Evolutionary conservation across 2,113 vertebrate genomes (phyloP).

Genomic region (Pleuronectes platessa): DNA sequence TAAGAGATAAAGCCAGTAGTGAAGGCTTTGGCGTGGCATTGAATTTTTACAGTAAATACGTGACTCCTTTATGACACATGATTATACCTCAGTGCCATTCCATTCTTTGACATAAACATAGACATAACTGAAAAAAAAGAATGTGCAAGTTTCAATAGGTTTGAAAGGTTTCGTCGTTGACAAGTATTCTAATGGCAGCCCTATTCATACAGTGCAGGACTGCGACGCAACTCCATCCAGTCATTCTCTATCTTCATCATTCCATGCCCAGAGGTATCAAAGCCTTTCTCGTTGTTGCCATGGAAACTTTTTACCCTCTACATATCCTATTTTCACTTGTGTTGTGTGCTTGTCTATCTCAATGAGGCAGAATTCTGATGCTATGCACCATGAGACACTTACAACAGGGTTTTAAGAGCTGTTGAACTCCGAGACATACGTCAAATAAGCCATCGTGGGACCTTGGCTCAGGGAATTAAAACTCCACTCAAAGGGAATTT

Average conservation of each 20-base stretch:
- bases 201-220: slow-evolving; percentile 40
- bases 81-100: slow-evolving; percentile 15
- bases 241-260: slow-evolving; percentile 54
- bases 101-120: slow-evolving; percentile 13
- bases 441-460: slow-evolving; percentile 19
- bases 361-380: slow-evolving; percentile 47
- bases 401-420: slow-evolving; percentile 47
- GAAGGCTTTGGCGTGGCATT: slow-evolving; percentile 18
- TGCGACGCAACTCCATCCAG: slow-evolving; percentile 49
- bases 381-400: slow-evolving; percentile 49
- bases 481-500: slow-evolving; percentile 20
- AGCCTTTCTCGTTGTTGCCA: slow-evolving; percentile 73
- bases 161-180: slow-evolving; percentile 45
- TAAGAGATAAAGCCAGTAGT: slow-evolving; percentile 15
- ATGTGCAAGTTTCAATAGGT: slow-evolving; percentile 35
- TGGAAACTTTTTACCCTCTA: slow-evolving; percentile 76
- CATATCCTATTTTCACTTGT: slow-evolving; percentile 71
- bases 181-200: slow-evolving; percentile 39
- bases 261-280: slow-evolving; percentile 58
- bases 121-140: slow-evolving; percentile 9
- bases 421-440: slow-evolving; percentile 34
- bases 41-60: slow-evolving; percentile 27
- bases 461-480: slow-evolving; percentile 33
- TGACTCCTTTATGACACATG: not conserved
- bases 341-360: slow-evolving; percentile 64